phyloP scores from a whole-genome alignment of 2,888 invertebrate genomes.

The Deroplatys truncata region DNA sequence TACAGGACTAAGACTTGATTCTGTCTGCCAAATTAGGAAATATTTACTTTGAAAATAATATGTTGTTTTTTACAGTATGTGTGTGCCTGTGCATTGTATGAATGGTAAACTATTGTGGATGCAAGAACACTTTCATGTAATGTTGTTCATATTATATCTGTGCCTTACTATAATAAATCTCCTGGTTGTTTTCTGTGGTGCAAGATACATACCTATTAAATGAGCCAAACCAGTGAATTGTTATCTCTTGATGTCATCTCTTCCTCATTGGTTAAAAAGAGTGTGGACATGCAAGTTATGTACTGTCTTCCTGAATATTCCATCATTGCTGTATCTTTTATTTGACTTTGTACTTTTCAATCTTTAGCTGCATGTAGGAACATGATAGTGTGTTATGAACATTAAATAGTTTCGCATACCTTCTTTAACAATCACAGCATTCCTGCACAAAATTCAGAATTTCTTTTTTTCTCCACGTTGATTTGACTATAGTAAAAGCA shows the following conservation, averaged over 20 bases:
- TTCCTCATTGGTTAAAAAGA: neutral
- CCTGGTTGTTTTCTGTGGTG: neutral
- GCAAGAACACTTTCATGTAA: neutral
- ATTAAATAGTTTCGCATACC: neutral
- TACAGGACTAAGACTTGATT: neutral
- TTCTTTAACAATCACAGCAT: neutral
- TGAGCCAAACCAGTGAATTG: neutral
- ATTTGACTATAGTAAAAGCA: neutral
- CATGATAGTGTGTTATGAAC: neutral
- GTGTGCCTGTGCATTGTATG: neutral
- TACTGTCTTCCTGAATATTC: neutral
- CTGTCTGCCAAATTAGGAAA: neutral
- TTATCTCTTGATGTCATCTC: neutral
- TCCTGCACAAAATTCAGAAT: neutral
- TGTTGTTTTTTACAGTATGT: neutral
- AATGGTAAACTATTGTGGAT: neutral
- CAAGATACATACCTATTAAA: neutral
- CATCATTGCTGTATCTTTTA: neutral
- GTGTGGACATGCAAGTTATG: neutral
- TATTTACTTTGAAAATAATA: neutral
- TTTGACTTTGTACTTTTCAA: neutral
- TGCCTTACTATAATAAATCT: conserved; percentile 4
- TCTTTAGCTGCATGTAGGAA: neutral
- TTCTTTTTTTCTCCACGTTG: neutral
- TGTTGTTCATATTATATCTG: neutral